Evolutionary conservation across 2,888 invertebrate species (phyloP).

Genomic region (Norana najaformis): DNA sequence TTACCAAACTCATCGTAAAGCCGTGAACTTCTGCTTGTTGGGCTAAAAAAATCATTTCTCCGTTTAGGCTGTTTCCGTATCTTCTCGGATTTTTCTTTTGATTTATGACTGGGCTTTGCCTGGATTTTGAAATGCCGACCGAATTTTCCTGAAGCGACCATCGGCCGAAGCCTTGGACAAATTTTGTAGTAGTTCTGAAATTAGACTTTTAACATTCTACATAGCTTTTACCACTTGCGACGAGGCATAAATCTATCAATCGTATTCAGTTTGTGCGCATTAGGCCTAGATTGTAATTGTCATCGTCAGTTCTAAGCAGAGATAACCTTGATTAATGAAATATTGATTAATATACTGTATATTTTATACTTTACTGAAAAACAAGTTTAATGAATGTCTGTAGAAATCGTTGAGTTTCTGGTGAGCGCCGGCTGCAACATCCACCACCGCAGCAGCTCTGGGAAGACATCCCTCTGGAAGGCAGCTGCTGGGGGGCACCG

Average conservation of each 20-base stretch:
- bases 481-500: constrained; percentile 32
- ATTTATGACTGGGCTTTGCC: no score
- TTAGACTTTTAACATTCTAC: no score
- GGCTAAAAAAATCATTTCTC: no score
- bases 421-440: constrained; percentile 23
- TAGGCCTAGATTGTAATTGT: background rate
- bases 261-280: no score
- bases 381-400: background rate
- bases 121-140: no score
- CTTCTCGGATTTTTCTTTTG: background rate
- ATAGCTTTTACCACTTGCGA: no score
- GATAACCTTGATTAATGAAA: background rate
- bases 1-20: no score
- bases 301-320: background rate
- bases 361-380: background rate
- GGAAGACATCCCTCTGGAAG: constrained; percentile 37
- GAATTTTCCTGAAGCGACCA: no score
- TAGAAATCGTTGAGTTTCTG: constrained; percentile 32
- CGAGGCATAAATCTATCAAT: background rate
- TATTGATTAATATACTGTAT: background rate
- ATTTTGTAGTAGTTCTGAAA: no score
- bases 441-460: constrained; percentile 32
- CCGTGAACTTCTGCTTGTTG: no score
- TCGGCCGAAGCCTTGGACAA: no score
- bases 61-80: background rate